Evolutionary conservation across 1,140 invertebrate genomes (phyloP).

Genomic region (Zaprionus ornatus): DNA sequence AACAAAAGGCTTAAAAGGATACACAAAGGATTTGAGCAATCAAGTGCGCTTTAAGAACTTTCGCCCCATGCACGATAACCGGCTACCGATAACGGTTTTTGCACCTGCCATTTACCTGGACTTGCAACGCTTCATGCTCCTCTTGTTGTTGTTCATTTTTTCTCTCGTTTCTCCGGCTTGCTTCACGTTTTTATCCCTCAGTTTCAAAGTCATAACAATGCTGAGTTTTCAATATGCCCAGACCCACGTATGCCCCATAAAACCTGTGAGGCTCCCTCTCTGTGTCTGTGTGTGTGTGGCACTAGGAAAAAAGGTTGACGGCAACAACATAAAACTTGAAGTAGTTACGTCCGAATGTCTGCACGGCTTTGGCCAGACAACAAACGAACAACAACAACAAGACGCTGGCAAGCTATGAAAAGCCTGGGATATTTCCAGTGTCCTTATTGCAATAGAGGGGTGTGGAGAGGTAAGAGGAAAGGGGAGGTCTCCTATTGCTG

Average conservation of each 20-base stretch:
- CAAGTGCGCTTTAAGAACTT: slow-evolving; percentile 78
- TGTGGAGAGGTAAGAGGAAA: neutral
- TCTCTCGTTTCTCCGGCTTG: slow-evolving; percentile 18
- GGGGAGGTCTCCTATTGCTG: slow-evolving; percentile 17
- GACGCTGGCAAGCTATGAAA: slow-evolving; percentile 28
- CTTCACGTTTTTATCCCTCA: neutral
- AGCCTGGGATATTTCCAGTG: slow-evolving; percentile 31
- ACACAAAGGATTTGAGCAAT: slow-evolving; percentile 82
- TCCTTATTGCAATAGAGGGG: slow-evolving; percentile 25
- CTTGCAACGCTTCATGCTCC: slow-evolving; percentile 30
- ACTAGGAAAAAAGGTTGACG: slow-evolving; percentile 45
- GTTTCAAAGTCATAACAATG: slow-evolving; percentile 77
- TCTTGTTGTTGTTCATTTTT: slow-evolving; percentile 2
- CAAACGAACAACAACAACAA: slow-evolving; percentile 50
- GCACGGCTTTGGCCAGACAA: slow-evolving; percentile 57
- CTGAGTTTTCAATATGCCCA: slow-evolving; percentile 75
- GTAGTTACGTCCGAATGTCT: slow-evolving; percentile 74
- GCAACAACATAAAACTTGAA: slow-evolving; percentile 73
- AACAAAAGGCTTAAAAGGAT: slow-evolving; percentile 82
- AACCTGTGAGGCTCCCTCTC: slow-evolving; percentile 15
- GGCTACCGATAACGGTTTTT: slow-evolving; percentile 50
- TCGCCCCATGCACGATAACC: slow-evolving; percentile 39
- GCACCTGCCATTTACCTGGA: slow-evolving; percentile 66
- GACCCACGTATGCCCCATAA: slow-evolving; percentile 70
- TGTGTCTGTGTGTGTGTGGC: slow-evolving; percentile 9